Percentiles rank a stretch among this genome's conserved stretches.
Conservation (phyloP, 64 coral and sea anemone species). For the Actinia equina region DNA sequence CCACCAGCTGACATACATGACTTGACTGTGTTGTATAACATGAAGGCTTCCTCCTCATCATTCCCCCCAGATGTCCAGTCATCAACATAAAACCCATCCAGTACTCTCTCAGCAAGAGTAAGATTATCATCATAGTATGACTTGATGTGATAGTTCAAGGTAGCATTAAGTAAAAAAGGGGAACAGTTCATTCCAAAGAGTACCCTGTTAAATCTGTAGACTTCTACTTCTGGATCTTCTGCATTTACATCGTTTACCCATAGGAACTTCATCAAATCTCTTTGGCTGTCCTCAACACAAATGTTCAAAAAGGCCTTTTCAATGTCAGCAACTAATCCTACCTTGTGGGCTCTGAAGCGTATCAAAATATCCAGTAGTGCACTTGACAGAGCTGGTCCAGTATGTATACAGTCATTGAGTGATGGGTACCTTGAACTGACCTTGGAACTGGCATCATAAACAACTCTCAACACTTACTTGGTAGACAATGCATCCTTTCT, state of each 20-base stretch:
- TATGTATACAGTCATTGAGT: conserved; percentile 68
- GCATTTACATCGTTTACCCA: conserved; percentile 39
- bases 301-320: conserved; percentile 48
- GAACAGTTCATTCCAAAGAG: conserved; percentile 44
- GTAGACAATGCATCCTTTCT: no score
- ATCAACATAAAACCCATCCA: conserved; percentile 47
- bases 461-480: no score
- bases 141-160: conserved; percentile 11
- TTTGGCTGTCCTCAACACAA: conserved; percentile 3
- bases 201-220: conserved; percentile 32
- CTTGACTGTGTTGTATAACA: conserved; percentile 31
- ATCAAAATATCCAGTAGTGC: conserved; percentile 44
- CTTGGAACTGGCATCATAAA: no score
- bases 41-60: neutral
- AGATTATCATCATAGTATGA: neutral
- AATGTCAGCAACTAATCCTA: conserved; percentile 39
- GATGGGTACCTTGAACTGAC: no score
- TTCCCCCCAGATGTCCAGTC: conserved; percentile 14
- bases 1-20: conserved; percentile 39
- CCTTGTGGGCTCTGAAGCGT: conserved; percentile 25
- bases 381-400: conserved; percentile 25
- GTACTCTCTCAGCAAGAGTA: neutral
- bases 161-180: neutral
- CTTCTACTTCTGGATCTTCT: conserved; percentile 15
- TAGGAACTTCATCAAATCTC: conserved; percentile 40